phyloP scores from a whole-genome alignment of 2,888 invertebrate genomes.

The Macrophya alboannulata region DNA sequence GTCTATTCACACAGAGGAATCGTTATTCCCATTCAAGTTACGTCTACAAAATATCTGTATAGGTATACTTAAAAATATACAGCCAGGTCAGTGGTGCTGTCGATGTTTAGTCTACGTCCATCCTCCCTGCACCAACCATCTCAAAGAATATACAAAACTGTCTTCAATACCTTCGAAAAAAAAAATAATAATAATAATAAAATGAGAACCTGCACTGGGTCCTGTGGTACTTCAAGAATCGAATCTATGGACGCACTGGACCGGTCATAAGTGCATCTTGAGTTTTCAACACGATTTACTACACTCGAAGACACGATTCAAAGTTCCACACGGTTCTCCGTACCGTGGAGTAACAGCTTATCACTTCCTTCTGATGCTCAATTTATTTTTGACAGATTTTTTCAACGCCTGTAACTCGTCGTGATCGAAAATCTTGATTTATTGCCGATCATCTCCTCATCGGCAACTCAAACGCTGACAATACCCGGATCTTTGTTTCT shows the following conservation, averaged over 20 bases:
- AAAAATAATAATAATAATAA: no score
- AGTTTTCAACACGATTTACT: constrained; percentile 39
- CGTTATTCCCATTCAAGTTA: constrained; percentile 35
- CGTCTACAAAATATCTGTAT: neutral
- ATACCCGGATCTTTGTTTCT: no score
- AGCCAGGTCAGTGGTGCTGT: constrained; percentile 19
- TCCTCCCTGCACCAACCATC: neutral
- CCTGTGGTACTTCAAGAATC: constrained; percentile 5
- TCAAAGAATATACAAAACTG: neutral
- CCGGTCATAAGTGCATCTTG: constrained; percentile 9
- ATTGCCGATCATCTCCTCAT: neutral
- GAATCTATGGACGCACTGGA: constrained; percentile 19
- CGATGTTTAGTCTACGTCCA: no score
- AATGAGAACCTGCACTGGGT: constrained; percentile 26
- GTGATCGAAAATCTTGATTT: no score
- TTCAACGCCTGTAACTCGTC: no score
- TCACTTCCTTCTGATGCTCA: no score
- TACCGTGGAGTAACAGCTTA: no score
- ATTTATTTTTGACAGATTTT: no score
- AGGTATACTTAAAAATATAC: neutral
- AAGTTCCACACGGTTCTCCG: neutral
- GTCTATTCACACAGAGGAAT: constrained; percentile 26
- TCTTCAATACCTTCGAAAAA: neutral
- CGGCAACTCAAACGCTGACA: no score
- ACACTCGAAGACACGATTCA: neutral